Percentiles rank a stretch among this genome's conserved stretches.
These are phyloP conservation scores for Anseranas semipalmata DNA, from an alignment of 2,113 vertebrate genomes.

Conservation along the genomic window DNA sequence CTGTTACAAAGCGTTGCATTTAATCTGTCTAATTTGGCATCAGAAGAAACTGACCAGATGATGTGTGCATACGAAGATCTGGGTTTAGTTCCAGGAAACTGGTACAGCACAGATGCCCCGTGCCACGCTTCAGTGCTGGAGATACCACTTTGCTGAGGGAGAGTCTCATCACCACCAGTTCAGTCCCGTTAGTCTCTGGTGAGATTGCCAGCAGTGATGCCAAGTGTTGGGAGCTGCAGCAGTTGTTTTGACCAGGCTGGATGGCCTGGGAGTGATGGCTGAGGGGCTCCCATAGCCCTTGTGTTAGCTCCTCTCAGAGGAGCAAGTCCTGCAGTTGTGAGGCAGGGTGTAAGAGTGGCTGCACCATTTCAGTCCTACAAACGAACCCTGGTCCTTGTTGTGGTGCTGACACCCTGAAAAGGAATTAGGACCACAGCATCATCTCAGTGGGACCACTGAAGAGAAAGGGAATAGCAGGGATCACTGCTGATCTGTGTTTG, in stretches of 20 bases:
- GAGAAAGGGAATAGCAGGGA: background rate
- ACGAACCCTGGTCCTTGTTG: background rate
- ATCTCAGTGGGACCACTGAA: background rate
- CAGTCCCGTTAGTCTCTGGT: background rate
- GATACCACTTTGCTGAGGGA: background rate
- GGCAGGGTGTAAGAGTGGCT: background rate
- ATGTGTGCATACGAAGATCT: background rate
- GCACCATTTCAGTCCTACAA: background rate
- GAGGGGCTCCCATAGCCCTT: background rate
- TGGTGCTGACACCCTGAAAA: background rate
- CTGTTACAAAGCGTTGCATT: background rate
- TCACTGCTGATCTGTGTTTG: background rate
- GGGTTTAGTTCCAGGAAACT: background rate
- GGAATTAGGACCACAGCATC: background rate
- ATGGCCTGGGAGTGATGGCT: background rate
- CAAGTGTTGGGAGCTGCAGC: background rate
- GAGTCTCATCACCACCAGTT: background rate
- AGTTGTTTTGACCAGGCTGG: background rate
- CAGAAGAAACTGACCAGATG: background rate
- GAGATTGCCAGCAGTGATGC: background rate
- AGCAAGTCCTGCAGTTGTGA: background rate
- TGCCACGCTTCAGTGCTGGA: background rate
- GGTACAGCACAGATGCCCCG: background rate
- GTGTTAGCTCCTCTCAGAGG: fast-evolving
- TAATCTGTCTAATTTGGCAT: conserved; percentile 41